Conservation (phyloP, 1,140 invertebrate genomes). For the Conus betulinus region DNA sequence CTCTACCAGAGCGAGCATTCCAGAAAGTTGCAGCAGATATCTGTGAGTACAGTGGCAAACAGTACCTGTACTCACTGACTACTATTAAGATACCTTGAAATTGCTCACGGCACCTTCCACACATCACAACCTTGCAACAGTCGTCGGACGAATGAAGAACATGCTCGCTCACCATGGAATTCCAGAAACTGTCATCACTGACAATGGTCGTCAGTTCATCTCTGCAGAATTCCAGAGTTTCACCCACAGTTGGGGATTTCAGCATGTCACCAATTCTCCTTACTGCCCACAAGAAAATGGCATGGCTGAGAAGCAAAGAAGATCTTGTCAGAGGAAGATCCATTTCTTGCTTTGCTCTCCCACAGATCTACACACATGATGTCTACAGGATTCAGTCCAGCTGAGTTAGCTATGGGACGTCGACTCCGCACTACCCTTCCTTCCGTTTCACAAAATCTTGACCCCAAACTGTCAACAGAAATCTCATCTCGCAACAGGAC, state of each 20-base stretch:
- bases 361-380: constrained; percentile 16
- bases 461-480: not conserved
- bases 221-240: constrained; percentile 52
- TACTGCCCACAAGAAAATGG: constrained; percentile 53
- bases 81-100: constrained; percentile 45
- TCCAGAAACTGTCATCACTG: constrained; percentile 45
- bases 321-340: constrained; percentile 34
- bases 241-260: constrained; percentile 44
- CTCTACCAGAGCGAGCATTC: not conserved
- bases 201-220: constrained; percentile 58
- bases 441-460: not conserved
- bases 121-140: constrained; percentile 33
- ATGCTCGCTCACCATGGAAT: constrained; percentile 56
- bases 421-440: not conserved
- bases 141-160: constrained; percentile 47
- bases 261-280: constrained; percentile 49
- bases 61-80: constrained; percentile 50
- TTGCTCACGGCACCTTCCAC: constrained; percentile 28
- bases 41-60: constrained; percentile 20
- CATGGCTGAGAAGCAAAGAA: constrained; percentile 48
- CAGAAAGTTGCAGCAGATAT: constrained; percentile 28
- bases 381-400: not conserved
- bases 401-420: not conserved
- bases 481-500: no score
- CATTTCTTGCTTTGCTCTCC: not conserved